phyloP scores from a whole-genome alignment of 2,797 vertebrate genomes.

The Mormyrus proboscirostris region DNA sequence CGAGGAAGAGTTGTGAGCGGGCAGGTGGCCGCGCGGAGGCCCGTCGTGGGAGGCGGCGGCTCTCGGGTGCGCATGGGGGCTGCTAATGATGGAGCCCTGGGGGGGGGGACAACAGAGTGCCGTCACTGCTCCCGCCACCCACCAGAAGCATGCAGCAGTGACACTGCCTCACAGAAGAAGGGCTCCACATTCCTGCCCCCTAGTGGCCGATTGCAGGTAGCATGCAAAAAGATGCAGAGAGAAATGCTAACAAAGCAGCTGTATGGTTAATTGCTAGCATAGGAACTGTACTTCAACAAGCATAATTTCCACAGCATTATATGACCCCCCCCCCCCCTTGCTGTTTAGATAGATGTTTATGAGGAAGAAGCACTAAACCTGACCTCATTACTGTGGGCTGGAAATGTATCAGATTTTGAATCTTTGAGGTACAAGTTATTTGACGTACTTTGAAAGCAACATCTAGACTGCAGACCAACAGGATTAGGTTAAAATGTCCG shows the following conservation, averaged over 20 bases:
- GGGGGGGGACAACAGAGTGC: conserved; percentile 50
- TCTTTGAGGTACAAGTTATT: not conserved
- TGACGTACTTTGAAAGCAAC: not conserved
- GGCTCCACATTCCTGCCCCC: not conserved
- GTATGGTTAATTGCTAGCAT: not conserved
- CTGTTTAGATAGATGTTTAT: not conserved
- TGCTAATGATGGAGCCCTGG: conserved; percentile 99
- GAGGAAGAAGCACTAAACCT: not conserved
- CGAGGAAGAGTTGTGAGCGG: conserved; percentile 78
- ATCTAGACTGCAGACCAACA: not conserved
- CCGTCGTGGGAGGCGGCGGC: conserved; percentile 75
- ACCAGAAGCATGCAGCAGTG: not conserved
- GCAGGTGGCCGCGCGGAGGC: conserved; percentile 72
- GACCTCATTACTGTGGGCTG: not conserved
- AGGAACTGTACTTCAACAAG: not conserved
- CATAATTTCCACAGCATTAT: not conserved
- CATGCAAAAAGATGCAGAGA: conserved; percentile 7
- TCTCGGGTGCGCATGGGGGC: conserved; percentile 86
- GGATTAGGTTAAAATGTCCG: not conserved
- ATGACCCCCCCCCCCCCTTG: not conserved
- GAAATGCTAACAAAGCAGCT: not conserved
- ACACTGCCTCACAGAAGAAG: not conserved
- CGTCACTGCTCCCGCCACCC: not conserved
- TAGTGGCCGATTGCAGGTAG: not conserved
- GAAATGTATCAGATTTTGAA: not conserved